A percentile compares a stretch with the other conserved stretches of the same genome.
phyloP scores from a whole-genome alignment of 1,140 invertebrate genomes.

The Drosophila lini region DNA sequence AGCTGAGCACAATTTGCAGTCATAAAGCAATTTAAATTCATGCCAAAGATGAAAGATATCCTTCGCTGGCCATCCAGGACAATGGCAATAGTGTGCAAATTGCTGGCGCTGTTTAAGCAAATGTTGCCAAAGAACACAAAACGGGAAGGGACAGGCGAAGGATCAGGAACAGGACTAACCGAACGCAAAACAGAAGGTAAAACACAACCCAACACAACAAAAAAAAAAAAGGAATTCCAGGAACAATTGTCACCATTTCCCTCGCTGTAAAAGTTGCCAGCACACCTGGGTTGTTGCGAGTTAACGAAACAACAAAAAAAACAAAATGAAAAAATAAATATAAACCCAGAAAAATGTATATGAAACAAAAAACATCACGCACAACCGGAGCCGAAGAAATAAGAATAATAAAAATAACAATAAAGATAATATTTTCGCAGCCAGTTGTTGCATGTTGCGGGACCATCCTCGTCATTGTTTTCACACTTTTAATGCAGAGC shows the following conservation, averaged over 20 bases:
- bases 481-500: slow-evolving; percentile 58
- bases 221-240: slow-evolving; percentile 3
- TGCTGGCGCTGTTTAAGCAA: slow-evolving; percentile 77
- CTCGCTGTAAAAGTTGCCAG: slow-evolving; percentile 48
- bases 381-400: slow-evolving; percentile 25
- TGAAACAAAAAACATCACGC: slow-evolving; percentile 35
- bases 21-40: slow-evolving; percentile 79
- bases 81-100: slow-evolving; percentile 76
- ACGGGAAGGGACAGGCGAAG: slow-evolving; percentile 27
- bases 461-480: slow-evolving; percentile 30
- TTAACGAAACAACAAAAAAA: slow-evolving; percentile 9
- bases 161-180: slow-evolving; percentile 21
- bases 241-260: slow-evolving; percentile 60
- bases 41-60: slow-evolving; percentile 67
- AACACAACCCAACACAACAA: slow-evolving; percentile 22
- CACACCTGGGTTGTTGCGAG: slow-evolving; percentile 45
- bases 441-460: slow-evolving; percentile 35
- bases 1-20: slow-evolving; percentile 35
- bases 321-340: slow-evolving; percentile 31
- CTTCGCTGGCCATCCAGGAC: slow-evolving; percentile 37
- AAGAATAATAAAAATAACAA: slow-evolving; percentile 55
- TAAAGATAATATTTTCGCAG: slow-evolving; percentile 68
- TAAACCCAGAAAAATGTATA: slow-evolving; percentile 34
- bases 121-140: slow-evolving; percentile 58
- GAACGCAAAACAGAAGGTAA: slow-evolving; percentile 32